phyloP scores from a whole-genome alignment of 2,888 invertebrate species.

The Netelia virgata region DNA sequence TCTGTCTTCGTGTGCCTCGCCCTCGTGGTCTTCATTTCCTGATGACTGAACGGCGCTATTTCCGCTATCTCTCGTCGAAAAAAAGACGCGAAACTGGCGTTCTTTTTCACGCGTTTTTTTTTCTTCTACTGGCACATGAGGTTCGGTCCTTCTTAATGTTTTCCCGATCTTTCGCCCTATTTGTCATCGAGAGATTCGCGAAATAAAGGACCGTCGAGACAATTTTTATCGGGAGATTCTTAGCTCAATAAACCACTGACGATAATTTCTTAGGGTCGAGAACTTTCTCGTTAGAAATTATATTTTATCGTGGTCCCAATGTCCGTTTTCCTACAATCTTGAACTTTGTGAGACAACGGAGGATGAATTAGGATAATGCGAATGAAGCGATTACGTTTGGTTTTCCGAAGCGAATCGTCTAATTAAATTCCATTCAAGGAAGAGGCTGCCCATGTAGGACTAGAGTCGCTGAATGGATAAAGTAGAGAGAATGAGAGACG shows the following conservation, averaged over 20 bases:
- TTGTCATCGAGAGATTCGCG: background rate
- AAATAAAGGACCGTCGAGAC: background rate
- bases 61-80: slow-evolving; percentile 32
- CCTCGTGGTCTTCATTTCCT: slow-evolving; percentile 14
- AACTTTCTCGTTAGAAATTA: no score
- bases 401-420: slow-evolving; percentile 23
- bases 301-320: no score
- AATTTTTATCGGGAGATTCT: slow-evolving; percentile 10
- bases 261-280: no score
- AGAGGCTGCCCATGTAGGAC: slow-evolving; percentile 28
- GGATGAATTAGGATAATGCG: slow-evolving; percentile 24
- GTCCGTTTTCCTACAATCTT: no score
- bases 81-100: slow-evolving; percentile 15
- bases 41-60: slow-evolving; percentile 51
- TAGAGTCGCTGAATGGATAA: background rate
- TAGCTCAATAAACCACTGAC: slow-evolving; percentile 7
- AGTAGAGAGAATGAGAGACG: slow-evolving; percentile 63
- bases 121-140: background rate
- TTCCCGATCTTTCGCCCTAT: background rate
- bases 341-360: background rate
- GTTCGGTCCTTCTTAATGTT: background rate
- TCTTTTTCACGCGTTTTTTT: slow-evolving; percentile 15
- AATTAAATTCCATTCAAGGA: slow-evolving; percentile 53
- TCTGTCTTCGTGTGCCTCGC: background rate
- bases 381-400: slow-evolving; percentile 21